Percentiles rank a stretch among this genome's conserved stretches.
phyloP scores from a whole-genome alignment of 92 coral and sea anemone species.

The Epizoanthus fatuus region DNA sequence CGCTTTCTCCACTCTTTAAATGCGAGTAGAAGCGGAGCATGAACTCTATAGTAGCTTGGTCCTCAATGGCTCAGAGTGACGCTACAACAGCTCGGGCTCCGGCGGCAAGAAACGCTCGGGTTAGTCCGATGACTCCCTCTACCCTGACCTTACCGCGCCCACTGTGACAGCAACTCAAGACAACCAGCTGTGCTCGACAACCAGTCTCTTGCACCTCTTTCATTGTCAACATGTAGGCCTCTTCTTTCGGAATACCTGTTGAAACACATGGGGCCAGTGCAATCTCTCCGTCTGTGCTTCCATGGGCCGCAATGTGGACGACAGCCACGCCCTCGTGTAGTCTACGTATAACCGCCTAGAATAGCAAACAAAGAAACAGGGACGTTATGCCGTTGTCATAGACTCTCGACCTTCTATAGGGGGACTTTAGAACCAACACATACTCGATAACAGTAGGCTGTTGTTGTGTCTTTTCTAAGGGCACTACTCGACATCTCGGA shows the following conservation, averaged over 20 bases:
- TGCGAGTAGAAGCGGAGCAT: slow-evolving; percentile 37
- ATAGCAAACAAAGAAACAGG: background rate
- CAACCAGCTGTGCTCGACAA: slow-evolving; percentile 33
- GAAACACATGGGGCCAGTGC: slow-evolving; percentile 3
- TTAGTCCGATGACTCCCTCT: slow-evolving; percentile 41
- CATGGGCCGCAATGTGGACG: no score
- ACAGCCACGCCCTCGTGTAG: slow-evolving; percentile 36
- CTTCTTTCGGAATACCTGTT: slow-evolving; percentile 1
- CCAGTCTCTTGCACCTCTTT: slow-evolving; percentile 37
- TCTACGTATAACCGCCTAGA: slow-evolving; percentile 3
- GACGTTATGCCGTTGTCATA: background rate
- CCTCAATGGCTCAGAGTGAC: slow-evolving; percentile 36
- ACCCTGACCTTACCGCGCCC: slow-evolving; percentile 41
- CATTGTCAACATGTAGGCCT: slow-evolving; percentile 41
- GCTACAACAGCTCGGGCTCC: no score
- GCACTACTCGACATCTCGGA: no score
- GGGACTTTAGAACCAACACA: no score
- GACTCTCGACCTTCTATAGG: no score
- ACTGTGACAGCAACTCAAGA: no score
- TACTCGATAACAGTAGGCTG: no score
- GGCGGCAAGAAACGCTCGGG: no score
- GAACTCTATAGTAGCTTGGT: slow-evolving; percentile 11
- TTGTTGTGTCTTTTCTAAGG: no score
- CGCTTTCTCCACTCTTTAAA: background rate
- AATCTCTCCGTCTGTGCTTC: slow-evolving; percentile 7